Percentiles rank a stretch among this genome's conserved stretches.
Conservation (phyloP, 1,140 invertebrate species). For the Eupeodes corollae region DNA sequence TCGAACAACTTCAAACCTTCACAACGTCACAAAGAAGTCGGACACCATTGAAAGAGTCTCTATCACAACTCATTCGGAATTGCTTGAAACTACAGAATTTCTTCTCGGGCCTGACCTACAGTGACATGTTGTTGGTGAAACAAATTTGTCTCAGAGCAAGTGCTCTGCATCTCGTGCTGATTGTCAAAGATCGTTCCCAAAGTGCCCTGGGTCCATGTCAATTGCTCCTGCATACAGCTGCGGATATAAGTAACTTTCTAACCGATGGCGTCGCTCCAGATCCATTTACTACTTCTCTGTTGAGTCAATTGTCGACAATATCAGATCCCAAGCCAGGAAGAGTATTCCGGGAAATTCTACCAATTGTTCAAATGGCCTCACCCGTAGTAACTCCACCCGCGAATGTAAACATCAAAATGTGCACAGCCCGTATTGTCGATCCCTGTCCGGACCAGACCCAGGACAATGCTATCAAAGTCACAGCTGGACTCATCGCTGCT, state of each 20-base stretch:
- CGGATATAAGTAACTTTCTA: constrained; percentile 29
- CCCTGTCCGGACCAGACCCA: constrained; percentile 59
- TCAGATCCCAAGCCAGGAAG: constrained; percentile 78
- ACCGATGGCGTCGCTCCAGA: constrained; percentile 48
- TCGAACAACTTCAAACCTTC: constrained; percentile 34
- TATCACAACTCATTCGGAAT: constrained; percentile 50
- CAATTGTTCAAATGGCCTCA: constrained; percentile 56
- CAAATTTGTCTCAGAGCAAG: constrained; percentile 75
- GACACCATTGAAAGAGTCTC: constrained; percentile 31
- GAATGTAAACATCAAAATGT: constrained; percentile 60
- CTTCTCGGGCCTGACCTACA: constrained; percentile 65
- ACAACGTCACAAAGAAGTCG: constrained; percentile 24
- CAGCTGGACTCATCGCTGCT: constrained; percentile 78
- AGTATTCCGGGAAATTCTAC: constrained; percentile 67
- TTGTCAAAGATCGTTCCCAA: constrained; percentile 42
- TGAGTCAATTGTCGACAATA: constrained; percentile 62
- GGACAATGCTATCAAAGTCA: constrained; percentile 84
- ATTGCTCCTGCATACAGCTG: constrained; percentile 31
- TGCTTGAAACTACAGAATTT: constrained; percentile 68
- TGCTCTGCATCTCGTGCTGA: constrained; percentile 69
- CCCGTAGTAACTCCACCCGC: constrained; percentile 48
- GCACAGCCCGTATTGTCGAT: constrained; percentile 71
- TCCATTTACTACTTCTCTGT: constrained; percentile 65
- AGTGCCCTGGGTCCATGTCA: constrained; percentile 42
- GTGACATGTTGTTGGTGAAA: constrained; percentile 64